Evolutionary conservation across 2,113 vertebrate genomes (phyloP).

Genomic region (Scopus umbretta): DNA sequence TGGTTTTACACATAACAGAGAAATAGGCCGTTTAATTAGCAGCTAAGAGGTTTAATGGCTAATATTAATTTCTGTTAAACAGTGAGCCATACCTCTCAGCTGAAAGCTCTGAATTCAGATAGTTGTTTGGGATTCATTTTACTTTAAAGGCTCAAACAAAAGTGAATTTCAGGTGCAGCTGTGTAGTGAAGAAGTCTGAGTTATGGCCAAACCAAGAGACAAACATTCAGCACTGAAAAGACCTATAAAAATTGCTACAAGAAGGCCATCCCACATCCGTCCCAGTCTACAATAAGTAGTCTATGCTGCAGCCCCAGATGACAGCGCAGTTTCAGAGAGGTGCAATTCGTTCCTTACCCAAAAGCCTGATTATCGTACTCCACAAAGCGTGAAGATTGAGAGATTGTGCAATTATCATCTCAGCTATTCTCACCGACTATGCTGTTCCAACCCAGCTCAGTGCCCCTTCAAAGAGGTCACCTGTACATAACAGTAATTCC

Average conservation of each 20-base stretch:
- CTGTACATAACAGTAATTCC: background rate
- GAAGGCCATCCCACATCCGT: background rate
- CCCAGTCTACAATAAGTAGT: background rate
- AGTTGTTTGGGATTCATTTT: background rate
- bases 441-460: background rate
- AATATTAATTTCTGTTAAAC: background rate
- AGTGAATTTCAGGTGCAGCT: background rate
- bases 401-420: background rate
- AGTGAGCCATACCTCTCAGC: background rate
- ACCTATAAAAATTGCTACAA: background rate
- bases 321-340: background rate
- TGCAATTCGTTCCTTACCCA: background rate
- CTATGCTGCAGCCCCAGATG: background rate
- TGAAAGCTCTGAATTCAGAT: background rate
- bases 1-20: background rate
- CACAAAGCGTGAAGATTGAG: background rate
- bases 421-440: background rate
- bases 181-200: background rate
- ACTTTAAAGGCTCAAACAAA: background rate
- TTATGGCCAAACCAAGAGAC: background rate
- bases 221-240: background rate
- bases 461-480: background rate
- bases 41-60: background rate
- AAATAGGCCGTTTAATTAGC: slow-evolving; percentile 7
- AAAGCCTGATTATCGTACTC: background rate